phyloP scores from a whole-genome alignment of 2,888 invertebrate genomes.

The Cybosia mesomella region DNA sequence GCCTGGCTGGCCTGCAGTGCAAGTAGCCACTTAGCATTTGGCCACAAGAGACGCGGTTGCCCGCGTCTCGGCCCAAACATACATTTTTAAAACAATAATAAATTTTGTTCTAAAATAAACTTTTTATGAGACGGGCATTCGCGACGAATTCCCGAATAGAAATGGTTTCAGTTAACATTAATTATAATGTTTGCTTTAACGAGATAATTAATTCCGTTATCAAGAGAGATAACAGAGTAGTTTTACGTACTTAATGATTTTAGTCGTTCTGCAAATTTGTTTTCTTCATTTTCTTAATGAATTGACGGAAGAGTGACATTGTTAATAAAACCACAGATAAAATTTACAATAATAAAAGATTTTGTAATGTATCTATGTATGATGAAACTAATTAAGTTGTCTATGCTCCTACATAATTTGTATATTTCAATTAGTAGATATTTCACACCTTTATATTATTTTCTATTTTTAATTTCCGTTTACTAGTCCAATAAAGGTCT shows the following conservation, averaged over 20 bases:
- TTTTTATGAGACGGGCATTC: conserved; percentile 62
- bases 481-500: too few species aligned
- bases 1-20: conserved; percentile 21
- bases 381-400: not conserved
- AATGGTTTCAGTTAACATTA: conserved; percentile 60
- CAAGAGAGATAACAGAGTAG: conserved; percentile 64
- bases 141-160: conserved; percentile 56
- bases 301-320: conserved; percentile 35
- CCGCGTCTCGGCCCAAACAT: conserved; percentile 74
- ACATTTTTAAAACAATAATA: conserved; percentile 71
- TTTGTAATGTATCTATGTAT: not conserved
- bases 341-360: not conserved
- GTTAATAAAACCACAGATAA: conserved; percentile 5
- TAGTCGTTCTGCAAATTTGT: conserved; percentile 35
- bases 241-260: conserved; percentile 61
- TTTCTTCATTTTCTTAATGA: conserved; percentile 19
- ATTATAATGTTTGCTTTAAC: conserved; percentile 57
- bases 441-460: too few species aligned
- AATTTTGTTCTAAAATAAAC: conserved; percentile 45
- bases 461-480: too few species aligned
- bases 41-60: conserved; percentile 60
- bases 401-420: not conserved
- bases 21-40: conserved; percentile 32
- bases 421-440: too few species aligned
- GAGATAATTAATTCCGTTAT: conserved; percentile 45